Evolutionary conservation across 2,797 vertebrate genomes (phyloP).

Genomic region (Sitta carolinensis): DNA sequence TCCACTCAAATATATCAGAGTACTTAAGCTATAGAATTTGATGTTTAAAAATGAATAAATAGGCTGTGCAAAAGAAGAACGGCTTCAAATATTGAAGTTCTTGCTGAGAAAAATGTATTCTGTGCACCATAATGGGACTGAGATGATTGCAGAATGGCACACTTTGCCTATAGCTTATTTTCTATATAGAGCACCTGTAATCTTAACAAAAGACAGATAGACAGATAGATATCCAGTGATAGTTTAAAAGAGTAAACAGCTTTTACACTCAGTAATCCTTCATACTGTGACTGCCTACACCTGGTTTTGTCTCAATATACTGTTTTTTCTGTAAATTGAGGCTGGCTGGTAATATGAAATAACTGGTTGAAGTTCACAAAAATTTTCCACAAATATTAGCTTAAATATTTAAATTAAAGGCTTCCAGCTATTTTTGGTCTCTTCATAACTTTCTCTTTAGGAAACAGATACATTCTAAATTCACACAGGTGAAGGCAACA

Average conservation of each 20-base stretch:
- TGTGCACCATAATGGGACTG: constrained; percentile 20
- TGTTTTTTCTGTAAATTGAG: background rate
- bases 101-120: constrained; percentile 53
- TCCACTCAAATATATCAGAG: background rate
- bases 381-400: background rate
- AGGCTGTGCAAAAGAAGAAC: constrained; percentile 15
- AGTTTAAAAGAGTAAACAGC: constrained; percentile 23
- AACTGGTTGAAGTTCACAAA: background rate
- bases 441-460: background rate
- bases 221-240: background rate
- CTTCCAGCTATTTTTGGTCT: background rate
- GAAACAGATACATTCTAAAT: background rate
- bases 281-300: background rate
- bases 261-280: constrained; percentile 11
- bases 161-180: constrained; percentile 30
- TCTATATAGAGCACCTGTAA: constrained; percentile 19
- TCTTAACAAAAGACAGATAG: constrained; percentile 34
- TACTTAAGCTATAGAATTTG: constrained; percentile 14
- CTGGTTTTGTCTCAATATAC: background rate
- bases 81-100: constrained; percentile 23
- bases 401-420: constrained; percentile 4
- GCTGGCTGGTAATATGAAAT: background rate
- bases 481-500: background rate
- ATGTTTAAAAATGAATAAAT: constrained; percentile 54
- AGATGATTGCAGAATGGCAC: constrained; percentile 27